Base-by-base conservation (phyloP, 2,888 invertebrate genomes). In the Mythimna pallens region DNA sequence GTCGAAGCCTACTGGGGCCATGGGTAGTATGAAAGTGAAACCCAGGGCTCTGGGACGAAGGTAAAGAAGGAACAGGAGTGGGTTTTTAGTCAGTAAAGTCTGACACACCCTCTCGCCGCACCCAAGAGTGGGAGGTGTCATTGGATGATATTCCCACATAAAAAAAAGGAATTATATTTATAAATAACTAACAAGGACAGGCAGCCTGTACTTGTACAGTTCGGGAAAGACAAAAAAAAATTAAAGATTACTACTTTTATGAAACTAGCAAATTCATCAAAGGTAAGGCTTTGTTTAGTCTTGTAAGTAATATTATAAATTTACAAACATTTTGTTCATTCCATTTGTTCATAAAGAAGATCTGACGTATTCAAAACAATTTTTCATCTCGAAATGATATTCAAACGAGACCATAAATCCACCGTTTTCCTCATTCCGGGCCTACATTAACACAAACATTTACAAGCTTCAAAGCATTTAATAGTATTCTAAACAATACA, bases 401-500 rank as follows among this genome's bases (percentile, higher is more conserved):
- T 73, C 25, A 43, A 50, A 58, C 20, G 14, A 36, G 58, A 22
- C 20, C 64, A 62, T 65, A 71, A 79, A 78, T 72, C 14, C 25
- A 25, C 20, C 57, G 20, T 72, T 71, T 83, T 76, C 68, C 66
- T 67, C 40, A 65, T 64, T 68, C 20, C 36, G 12, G 14, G 2
- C 30, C n/a, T 43, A 36, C 43, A 84, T 84, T 82, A 82, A 72
- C 73, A 73, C 76, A 73, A 78, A 75, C 72, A 69, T 84, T 82
- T 59, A 78, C 73, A 84, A 84, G 78, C 58, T 58, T 70, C 75
- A 70, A 65, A 72, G 55, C 63, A 20, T 83, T 76, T 68, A 70
- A 75, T 71, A 75, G 10, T 58, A 75, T 59, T 59, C 73, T 75
- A 76, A 74, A 78, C 71, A 77, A 65, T 70, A 65, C 64, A 22